Evolutionary conservation across 2,888 invertebrate genomes (phyloP), one percentile per base, ranked within the genome.

Genomic region (Drosophila greeni): DNA sequence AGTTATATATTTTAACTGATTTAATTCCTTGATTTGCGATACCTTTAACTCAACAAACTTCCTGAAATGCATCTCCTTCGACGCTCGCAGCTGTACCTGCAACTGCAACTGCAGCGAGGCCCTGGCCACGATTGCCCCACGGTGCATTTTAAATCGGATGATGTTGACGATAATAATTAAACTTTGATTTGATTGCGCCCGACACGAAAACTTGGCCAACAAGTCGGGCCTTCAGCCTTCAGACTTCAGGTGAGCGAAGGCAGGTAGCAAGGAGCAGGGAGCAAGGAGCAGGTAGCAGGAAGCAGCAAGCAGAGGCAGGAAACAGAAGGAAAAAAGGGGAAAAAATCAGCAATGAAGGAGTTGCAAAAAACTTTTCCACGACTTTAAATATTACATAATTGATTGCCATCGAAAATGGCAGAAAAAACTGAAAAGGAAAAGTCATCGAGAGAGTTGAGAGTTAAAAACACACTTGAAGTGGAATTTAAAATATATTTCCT

Each of bases 101-200:
- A 55, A 37, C 12, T 56, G 57, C 26, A 29, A 29, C 57, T 29
- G 56, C 20, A 18, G 18, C 34, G 16, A 34, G 34, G 61, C 23
- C 42, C n/a, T 31, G 42, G 18, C 26, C 62, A 51, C n/a, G 23
- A 20, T 24, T 33, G 62, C 33, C 49, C 52, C 55, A 47, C 34
- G 47, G 42, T 49, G 53, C 33, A 61, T 53, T 52, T 45, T 39
- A 70, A 70, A 37, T 53, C 53, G 49, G 26, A 62, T 71, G 71
- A 54, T 64, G 64, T 37, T 60, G 59, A 69, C 66, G 59, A 66
- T 64, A 40, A 70, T 79, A 82, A 82, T 82, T 75, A 79, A 82
- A 79, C 72, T 78, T 59, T 59, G 58, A 81, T 79, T 78, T 70
- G 62, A 82, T 79, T 76, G 56, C 71, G 43, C n/a, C 36, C 40